These are phyloP conservation scores for Drosophila melanosoma DNA, from an alignment of 2,888 invertebrate species.

Conservation along the genomic window DNA sequence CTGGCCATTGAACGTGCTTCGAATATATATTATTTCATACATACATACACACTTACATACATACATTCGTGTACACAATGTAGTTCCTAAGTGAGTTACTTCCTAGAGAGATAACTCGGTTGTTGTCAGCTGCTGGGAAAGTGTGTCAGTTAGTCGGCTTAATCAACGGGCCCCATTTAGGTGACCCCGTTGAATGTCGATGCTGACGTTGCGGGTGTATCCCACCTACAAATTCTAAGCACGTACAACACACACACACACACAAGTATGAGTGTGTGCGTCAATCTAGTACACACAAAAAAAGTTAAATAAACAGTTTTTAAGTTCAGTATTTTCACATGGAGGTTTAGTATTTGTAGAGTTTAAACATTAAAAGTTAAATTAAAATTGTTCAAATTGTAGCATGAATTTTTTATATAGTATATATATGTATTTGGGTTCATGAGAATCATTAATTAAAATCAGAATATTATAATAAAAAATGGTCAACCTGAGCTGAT, in stretches of 20 bases:
- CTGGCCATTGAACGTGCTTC: conserved; percentile 8
- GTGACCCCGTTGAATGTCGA: conserved; percentile 38
- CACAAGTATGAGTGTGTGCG: not conserved
- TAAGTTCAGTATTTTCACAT: not conserved
- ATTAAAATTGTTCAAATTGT: not conserved
- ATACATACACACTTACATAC: too few species aligned
- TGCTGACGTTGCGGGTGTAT: conserved; percentile 26
- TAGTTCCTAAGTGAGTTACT: conserved; percentile 1
- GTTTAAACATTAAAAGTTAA: not conserved
- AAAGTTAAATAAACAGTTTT: not conserved
- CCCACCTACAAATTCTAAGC: conserved; percentile 33
- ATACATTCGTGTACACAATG: not conserved
- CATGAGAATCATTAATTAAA: not conserved
- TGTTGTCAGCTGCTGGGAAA: conserved; percentile 5
- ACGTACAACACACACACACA: conserved; percentile 25
- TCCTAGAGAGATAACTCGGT: not conserved
- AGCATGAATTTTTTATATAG: not conserved
- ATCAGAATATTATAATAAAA: not conserved
- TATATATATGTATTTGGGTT: not conserved
- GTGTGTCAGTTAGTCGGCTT: conserved; percentile 42
- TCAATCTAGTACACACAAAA: not conserved
- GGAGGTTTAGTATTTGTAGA: not conserved
- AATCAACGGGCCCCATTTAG: conserved; percentile 11
- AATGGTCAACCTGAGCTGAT: conserved; percentile 24
- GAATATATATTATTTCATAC: not conserved